Evolutionary conservation across 2,888 invertebrate genomes (phyloP).

Genomic region (Agriopis leucophaearia): DNA sequence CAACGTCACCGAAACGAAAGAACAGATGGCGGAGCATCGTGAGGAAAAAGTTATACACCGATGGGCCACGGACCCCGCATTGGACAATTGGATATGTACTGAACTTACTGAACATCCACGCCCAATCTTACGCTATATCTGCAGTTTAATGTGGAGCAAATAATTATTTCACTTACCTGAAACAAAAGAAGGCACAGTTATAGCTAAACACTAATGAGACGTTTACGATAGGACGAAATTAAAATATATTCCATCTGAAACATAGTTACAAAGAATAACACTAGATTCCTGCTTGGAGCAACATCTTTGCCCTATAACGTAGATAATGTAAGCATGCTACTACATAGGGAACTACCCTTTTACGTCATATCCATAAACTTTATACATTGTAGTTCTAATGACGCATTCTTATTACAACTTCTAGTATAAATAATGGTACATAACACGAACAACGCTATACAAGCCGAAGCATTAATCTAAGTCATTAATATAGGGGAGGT

Average conservation of each 20-base stretch:
- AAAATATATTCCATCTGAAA: neutral
- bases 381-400: slow-evolving; percentile 16
- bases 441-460: slow-evolving; percentile 29
- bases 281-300: neutral
- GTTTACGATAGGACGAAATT: neutral
- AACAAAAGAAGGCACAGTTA: slow-evolving; percentile 31
- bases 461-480: slow-evolving; percentile 35
- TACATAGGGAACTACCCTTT: neutral
- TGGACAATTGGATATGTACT: neutral
- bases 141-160: neutral
- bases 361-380: neutral
- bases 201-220: neutral
- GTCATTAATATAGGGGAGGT: slow-evolving; percentile 37
- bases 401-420: slow-evolving; percentile 11
- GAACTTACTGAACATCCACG: slow-evolving; percentile 3
- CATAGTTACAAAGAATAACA: neutral
- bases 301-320: neutral
- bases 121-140: slow-evolving; percentile 21
- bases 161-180: slow-evolving; percentile 42
- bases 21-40: no score
- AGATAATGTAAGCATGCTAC: neutral
- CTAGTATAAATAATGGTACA: slow-evolving; percentile 26
- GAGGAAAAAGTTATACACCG: no score
- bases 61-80: no score
- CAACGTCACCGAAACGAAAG: neutral